Conservation (phyloP, 2,888 invertebrate species). For the Cenopis cana region DNA sequence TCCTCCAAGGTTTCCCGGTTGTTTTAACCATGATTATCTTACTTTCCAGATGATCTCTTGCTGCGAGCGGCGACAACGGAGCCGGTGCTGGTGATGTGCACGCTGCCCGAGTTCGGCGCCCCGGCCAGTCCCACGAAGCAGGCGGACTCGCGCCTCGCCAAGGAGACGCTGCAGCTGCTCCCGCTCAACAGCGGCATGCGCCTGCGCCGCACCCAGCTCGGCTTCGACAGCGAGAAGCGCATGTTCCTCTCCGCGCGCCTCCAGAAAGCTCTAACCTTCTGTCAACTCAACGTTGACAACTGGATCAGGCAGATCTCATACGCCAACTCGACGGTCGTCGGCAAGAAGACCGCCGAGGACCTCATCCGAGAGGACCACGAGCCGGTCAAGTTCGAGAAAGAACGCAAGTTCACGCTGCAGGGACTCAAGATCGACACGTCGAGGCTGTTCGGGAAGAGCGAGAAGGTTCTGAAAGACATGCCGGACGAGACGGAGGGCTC, state of each 20-base stretch:
- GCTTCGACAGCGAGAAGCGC: conserved; percentile 86
- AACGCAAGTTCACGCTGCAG: conserved; percentile 81
- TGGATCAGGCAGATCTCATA: conserved; percentile 87
- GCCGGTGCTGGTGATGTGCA: conserved; percentile 87
- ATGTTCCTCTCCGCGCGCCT: conserved; percentile 87
- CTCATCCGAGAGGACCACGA: conserved; percentile 83
- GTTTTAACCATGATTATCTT: background rate
- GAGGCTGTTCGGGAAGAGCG: conserved; percentile 80
- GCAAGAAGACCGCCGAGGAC: conserved; percentile 81
- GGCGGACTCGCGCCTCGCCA: conserved; percentile 82
- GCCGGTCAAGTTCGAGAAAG: conserved; percentile 81
- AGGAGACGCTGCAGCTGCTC: conserved; percentile 81
- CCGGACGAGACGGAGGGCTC: conserved; percentile 87
- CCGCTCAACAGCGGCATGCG: conserved; percentile 73
- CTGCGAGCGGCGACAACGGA: conserved; percentile 87
- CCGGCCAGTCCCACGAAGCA: conserved; percentile 79
- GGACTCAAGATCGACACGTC: conserved; percentile 81
- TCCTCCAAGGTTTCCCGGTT: too few species aligned
- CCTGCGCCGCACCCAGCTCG: conserved; percentile 84
- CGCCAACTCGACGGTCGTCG: conserved; percentile 71
- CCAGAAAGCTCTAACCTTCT: conserved; percentile 87
- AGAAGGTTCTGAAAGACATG: conserved; percentile 81
- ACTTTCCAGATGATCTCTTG: conserved; percentile 81
- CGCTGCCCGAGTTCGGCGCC: conserved; percentile 83
- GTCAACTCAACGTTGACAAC: conserved; percentile 87